Base-by-base conservation (phyloP, 2,797 vertebrate species). In the Ispidina lecontei region DNA sequence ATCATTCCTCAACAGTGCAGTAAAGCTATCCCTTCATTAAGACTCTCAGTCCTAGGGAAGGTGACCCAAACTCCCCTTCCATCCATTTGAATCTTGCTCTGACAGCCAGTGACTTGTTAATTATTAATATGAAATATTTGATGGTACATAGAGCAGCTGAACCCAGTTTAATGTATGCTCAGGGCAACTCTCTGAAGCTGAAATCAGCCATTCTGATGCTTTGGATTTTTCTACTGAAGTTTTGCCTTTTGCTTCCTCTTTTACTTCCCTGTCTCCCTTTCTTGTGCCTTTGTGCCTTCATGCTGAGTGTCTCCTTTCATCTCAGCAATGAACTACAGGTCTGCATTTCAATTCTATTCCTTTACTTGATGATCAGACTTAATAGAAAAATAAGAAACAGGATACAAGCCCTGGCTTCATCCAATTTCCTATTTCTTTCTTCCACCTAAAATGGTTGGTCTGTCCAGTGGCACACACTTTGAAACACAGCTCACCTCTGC, bases 51-150 rank as follows among this genome's bases (percentile, higher is more conserved):
- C 87, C 87, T 91, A 95, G 88, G 74, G 94, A 96, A 96, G 93
- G 95, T 94, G 96, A 96, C 97, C 96, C 91, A 91, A 71, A 47
- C 84, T 96, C 93, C 87, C 86, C 75, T 96, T 96, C 95, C 89
- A 93, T 95, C 87, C 93, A 93, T 96, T 90, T 96, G 94, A 97
- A 95, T 96, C 91, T 95, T 91, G 84, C 86, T 96, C 75, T 95
- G 91, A 96, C 91, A 96, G 92, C 86, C 89, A 44, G 91, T 82
- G 75, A 92, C 93, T 93, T 95, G 92, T 97, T 96, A 97, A 97
- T 97, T 97, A 97, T 97, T 97, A 96, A 97, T 94, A 90, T 90
- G 95, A 97, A 97, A 87, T 97, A 97, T 96, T 94, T 97, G 96
- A 90, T 76, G 92, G 93, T 77, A 92, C 91, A 87, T 44, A 84